These are phyloP conservation scores for Ectemnius cavifrons DNA, from an alignment of 2,888 invertebrate genomes.

Conservation along the genomic window DNA sequence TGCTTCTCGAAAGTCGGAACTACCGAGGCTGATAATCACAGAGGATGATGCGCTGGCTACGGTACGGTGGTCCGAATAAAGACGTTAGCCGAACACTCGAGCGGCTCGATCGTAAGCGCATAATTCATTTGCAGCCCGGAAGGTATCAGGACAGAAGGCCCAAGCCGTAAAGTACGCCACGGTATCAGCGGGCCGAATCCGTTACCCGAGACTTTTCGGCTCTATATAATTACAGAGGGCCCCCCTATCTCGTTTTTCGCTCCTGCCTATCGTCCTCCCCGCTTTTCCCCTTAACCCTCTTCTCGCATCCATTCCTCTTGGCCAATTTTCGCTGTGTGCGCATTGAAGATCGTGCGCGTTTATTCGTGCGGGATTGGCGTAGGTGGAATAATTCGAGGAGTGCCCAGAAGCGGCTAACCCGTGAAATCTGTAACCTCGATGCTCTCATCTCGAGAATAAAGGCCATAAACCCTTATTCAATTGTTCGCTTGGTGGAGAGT, in stretches of 20 bases:
- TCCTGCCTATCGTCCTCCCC: constrained; percentile 8
- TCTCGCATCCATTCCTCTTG: neutral
- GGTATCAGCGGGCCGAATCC: constrained; percentile 22
- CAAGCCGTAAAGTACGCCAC: constrained; percentile 19
- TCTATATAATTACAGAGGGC: constrained; percentile 48
- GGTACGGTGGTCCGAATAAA: constrained; percentile 35
- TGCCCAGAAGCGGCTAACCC: constrained; percentile 41
- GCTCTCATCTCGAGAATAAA: constrained; percentile 23
- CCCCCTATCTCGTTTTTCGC: constrained; percentile 31
- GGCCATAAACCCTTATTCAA: neutral
- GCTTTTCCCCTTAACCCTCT: neutral
- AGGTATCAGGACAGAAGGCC: constrained; percentile 47
- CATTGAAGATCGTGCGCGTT: constrained; percentile 4
- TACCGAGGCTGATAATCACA: constrained; percentile 47
- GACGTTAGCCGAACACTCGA: constrained; percentile 54
- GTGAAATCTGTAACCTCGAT: constrained; percentile 32
- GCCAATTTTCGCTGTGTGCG: neutral
- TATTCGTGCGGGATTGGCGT: constrained; percentile 29
- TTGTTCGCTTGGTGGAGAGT: no score
- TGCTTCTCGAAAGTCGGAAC: constrained; percentile 29
- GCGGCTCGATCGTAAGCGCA: constrained; percentile 41
- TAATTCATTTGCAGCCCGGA: constrained; percentile 52
- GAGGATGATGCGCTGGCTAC: constrained; percentile 18
- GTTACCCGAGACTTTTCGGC: constrained; percentile 36
- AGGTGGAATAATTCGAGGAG: constrained; percentile 50